Evolutionary conservation across 2,888 invertebrate species (phyloP), one percentile per base, ranked within the genome.

Genomic region (Leptinotarsa peninsularis): DNA sequence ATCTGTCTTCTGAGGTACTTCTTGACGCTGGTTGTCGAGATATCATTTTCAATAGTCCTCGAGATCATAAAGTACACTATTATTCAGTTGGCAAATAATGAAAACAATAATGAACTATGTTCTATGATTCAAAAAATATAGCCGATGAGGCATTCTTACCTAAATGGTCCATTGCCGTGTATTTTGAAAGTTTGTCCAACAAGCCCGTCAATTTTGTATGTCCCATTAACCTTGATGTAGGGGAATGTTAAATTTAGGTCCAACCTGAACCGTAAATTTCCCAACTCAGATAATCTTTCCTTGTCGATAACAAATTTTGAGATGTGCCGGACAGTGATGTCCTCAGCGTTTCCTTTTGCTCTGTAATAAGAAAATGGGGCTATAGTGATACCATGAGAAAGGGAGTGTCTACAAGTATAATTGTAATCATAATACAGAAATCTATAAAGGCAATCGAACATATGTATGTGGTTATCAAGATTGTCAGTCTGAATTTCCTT

Each of bases 241-340:
- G 88, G 88, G 73, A 88, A 88, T 14, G 88, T 88, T 21, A 89
- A 77, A 78, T 89, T 87, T 67, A 89, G 78, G 69, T 86, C 85
- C 27, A 88, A 77, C 73, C 82, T 84, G 74, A 85, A 86, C 60
- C 80, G 77, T 50, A 84, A 79, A 67, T 84, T 83, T 70, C 86
- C 86, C 70, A 85, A 81, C 68, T 86, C 84, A 18, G 83, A 84
- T 74, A 87, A 87, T 69, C 83, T 83, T 73, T 86, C 86, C 71
- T 87, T 84, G 77, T 87, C 87, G 33, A 88, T 79, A 21, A 84
- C 83, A 78, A 88, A 89, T 81, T 86, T 86, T 4, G 88, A 88
- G 75, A 89, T 85, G 75, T 87, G 86, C 68, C 82, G 82, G 54
- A 89, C 83, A 73, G 86, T 86, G 17, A 88, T 83, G 78, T 88